Conservation (phyloP, 1,140 invertebrate species). For the Diorhabda carinulata region DNA sequence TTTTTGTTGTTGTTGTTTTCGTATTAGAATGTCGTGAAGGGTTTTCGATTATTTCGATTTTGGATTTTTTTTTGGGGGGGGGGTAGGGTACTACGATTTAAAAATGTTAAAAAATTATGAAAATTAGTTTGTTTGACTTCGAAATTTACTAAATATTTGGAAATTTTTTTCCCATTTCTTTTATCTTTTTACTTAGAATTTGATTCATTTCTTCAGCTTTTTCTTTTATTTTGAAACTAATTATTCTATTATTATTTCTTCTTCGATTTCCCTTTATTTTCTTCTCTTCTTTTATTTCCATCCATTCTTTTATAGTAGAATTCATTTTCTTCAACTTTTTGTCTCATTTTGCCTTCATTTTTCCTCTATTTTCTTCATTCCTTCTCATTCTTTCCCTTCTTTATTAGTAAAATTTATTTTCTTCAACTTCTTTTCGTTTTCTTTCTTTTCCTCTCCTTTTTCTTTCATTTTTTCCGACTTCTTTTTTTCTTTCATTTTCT, state of each 20-base stretch:
- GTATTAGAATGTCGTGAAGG: too few species aligned
- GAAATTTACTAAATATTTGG: too few species aligned
- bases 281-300: slow-evolving; percentile 4
- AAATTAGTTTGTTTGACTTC: too few species aligned
- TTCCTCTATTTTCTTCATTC: background rate
- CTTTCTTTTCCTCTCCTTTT: background rate
- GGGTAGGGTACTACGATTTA: too few species aligned
- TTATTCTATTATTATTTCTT: background rate
- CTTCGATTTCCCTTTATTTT: background rate
- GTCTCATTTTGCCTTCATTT: background rate
- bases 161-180: background rate
- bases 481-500: too few species aligned
- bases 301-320: background rate
- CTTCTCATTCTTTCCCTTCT: background rate
- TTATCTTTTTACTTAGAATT: background rate
- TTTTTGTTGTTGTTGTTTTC: background rate
- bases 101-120: too few species aligned
- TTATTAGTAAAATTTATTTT: background rate
- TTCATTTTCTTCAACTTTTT: background rate
- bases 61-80: too few species aligned
- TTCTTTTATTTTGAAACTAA: background rate
- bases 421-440: background rate
- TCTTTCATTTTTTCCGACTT: background rate
- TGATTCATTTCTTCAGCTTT: background rate
- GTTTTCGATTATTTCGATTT: too few species aligned